These are phyloP conservation scores for Drosophila seclusa DNA, from an alignment of 2,888 invertebrate species.

Conservation along the genomic window DNA sequence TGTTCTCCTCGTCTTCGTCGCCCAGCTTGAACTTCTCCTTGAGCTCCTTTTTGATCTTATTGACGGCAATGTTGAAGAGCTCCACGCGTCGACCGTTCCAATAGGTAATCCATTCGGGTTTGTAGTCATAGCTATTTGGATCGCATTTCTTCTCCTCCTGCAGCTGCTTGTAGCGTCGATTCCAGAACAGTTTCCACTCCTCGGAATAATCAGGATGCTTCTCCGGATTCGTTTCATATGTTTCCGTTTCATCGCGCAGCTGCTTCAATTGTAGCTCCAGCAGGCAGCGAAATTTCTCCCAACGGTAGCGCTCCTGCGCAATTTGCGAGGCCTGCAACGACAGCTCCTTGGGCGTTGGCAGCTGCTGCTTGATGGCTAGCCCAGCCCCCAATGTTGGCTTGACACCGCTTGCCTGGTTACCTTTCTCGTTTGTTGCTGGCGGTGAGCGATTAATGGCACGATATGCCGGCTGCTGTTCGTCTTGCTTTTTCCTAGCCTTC, in stretches of 20 bases:
- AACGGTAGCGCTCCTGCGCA: conserved; percentile 86
- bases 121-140: conserved; percentile 92
- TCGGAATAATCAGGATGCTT: conserved; percentile 95
- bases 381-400: not conserved
- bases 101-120: conserved; percentile 94
- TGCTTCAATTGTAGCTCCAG: conserved; percentile 84
- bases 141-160: conserved; percentile 88
- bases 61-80: conserved; percentile 89
- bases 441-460: conserved; percentile 77
- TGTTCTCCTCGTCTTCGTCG: conserved; percentile 85
- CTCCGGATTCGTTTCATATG: conserved; percentile 93
- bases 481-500: conserved; percentile 58
- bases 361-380: conserved; percentile 32
- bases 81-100: conserved; percentile 94
- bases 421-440: conserved; percentile 43
- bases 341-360: conserved; percentile 83
- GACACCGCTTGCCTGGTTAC: not conserved
- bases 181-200: conserved; percentile 97
- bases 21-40: conserved; percentile 87
- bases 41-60: conserved; percentile 89
- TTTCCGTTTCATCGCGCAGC: conserved; percentile 88
- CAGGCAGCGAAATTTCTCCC: conserved; percentile 86
- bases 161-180: conserved; percentile 91
- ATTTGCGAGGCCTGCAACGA: conserved; percentile 83
- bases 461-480: conserved; percentile 67